phyloP scores from a whole-genome alignment of 1,140 invertebrate species.

The Drosophila simulans region DNA sequence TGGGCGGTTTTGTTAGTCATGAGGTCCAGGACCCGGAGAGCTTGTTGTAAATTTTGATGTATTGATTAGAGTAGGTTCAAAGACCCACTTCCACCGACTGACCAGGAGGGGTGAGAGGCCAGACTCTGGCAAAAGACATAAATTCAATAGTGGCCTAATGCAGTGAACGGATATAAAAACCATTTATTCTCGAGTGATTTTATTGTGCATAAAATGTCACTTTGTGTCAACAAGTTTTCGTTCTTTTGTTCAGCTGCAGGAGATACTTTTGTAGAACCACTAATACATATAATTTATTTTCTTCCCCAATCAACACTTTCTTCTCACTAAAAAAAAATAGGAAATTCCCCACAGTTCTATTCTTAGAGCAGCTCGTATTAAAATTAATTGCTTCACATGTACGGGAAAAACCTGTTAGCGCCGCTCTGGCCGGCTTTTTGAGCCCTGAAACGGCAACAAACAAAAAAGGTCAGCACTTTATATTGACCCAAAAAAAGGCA shows the following conservation, averaged over 20 bases:
- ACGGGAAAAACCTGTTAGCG: slow-evolving; percentile 55
- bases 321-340: background rate
- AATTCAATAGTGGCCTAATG: slow-evolving; percentile 12
- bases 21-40: slow-evolving; percentile 12
- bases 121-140: slow-evolving; percentile 14
- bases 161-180: background rate
- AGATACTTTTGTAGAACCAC: too few relatives aligned
- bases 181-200: slow-evolving; percentile 4
- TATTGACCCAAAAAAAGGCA: slow-evolving; percentile 56
- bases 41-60: slow-evolving; percentile 51
- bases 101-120: background rate
- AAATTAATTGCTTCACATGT: slow-evolving; percentile 60
- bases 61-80: slow-evolving; percentile 43
- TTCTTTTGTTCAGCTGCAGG: too few relatives aligned
- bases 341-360: slow-evolving; percentile 18
- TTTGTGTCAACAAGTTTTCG: background rate
- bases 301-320: slow-evolving; percentile 14
- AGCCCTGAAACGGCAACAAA: slow-evolving; percentile 44
- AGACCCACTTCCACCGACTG: background rate
- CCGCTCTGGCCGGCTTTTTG: slow-evolving; percentile 34
- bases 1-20: slow-evolving; percentile 39
- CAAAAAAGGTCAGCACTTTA: slow-evolving; percentile 68
- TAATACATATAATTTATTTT: background rate
- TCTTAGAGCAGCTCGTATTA: slow-evolving; percentile 38
- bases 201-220: background rate